Conservation (phyloP, 2,888 invertebrate species). For the Eurytoma californica region DNA sequence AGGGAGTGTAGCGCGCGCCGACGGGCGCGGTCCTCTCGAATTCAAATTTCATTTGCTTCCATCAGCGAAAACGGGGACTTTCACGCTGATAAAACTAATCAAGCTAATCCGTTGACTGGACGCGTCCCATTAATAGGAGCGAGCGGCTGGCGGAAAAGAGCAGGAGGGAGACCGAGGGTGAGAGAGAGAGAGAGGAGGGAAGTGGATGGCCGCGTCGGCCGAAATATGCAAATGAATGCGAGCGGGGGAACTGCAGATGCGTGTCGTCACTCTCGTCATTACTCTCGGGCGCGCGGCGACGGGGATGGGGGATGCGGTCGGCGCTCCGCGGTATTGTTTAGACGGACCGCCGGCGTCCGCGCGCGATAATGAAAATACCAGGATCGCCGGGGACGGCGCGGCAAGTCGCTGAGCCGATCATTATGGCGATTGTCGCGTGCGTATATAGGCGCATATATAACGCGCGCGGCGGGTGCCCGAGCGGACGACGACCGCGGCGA, state of each 20-base stretch:
- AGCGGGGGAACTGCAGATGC: slow-evolving; percentile 44
- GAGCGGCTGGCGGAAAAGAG: slow-evolving; percentile 13
- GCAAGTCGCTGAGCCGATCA: slow-evolving; percentile 57
- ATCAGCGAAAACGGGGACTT: slow-evolving; percentile 28
- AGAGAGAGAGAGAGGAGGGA: slow-evolving; percentile 9
- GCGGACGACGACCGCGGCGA: too few species aligned
- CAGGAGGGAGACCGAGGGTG: slow-evolving; percentile 3
- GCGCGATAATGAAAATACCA: slow-evolving; percentile 66
- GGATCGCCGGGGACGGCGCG: slow-evolving; percentile 56
- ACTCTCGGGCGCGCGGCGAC: slow-evolving; percentile 56
- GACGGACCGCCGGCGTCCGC: slow-evolving; percentile 56
- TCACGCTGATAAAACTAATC: slow-evolving; percentile 53
- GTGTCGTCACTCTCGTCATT: slow-evolving; percentile 58
- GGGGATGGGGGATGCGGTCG: neutral
- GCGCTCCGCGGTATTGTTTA: slow-evolving; percentile 59
- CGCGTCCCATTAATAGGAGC: slow-evolving; percentile 34
- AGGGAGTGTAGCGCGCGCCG: neutral
- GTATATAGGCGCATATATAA: slow-evolving; percentile 4
- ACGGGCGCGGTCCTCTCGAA: slow-evolving; percentile 24
- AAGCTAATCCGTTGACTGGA: slow-evolving; percentile 50
- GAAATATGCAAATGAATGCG: slow-evolving; percentile 60
- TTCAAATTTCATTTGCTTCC: slow-evolving; percentile 43
- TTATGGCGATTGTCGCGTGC: slow-evolving; percentile 60
- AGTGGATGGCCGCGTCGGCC: slow-evolving; percentile 5
- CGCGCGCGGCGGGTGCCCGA: neutral